These are phyloP conservation scores for Heliconius hewitsoni DNA, from an alignment of 1,140 invertebrate species.

Conservation along the genomic window DNA sequence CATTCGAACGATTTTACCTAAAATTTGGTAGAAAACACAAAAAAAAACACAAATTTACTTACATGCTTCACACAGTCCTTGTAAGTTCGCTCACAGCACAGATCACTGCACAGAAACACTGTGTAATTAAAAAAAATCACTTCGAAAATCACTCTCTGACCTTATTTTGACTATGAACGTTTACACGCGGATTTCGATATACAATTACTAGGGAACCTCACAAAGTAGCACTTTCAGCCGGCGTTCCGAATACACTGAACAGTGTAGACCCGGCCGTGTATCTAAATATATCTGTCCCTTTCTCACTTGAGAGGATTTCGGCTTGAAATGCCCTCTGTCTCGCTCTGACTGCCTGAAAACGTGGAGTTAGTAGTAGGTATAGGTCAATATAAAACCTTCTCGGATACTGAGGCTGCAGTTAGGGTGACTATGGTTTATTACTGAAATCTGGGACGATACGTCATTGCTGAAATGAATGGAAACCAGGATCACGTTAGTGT, in stretches of 20 bases:
- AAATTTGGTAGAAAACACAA: neutral
- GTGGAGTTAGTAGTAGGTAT: conserved; percentile 78
- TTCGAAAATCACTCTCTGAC: neutral
- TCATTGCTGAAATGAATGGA: neutral
- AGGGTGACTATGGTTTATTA: conserved; percentile 53
- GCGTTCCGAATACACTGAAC: conserved; percentile 66
- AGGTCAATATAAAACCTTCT: conserved; percentile 80
- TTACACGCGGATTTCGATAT: conserved; percentile 38
- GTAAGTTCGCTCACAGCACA: neutral
- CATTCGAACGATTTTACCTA: neutral
- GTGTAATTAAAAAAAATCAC: neutral
- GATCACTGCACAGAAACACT: neutral
- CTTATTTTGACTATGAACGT: conserved; percentile 34
- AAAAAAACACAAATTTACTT: neutral
- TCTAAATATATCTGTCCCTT: conserved; percentile 51
- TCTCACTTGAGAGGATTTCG: conserved; percentile 42
- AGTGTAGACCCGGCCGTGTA: conserved; percentile 62
- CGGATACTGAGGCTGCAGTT: conserved; percentile 76
- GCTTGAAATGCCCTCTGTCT: conserved; percentile 43
- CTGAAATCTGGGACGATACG: conserved; percentile 17
- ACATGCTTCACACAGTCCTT: conserved; percentile 2
- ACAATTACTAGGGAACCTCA: conserved; percentile 21
- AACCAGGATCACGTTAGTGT: no score
- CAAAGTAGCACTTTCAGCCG: conserved; percentile 51
- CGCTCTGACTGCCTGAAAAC: conserved; percentile 69